Evolutionary conservation across 2,797 vertebrate species (phyloP), one percentile per base, ranked within the genome.

Genomic region (Myotis vivesi): DNA sequence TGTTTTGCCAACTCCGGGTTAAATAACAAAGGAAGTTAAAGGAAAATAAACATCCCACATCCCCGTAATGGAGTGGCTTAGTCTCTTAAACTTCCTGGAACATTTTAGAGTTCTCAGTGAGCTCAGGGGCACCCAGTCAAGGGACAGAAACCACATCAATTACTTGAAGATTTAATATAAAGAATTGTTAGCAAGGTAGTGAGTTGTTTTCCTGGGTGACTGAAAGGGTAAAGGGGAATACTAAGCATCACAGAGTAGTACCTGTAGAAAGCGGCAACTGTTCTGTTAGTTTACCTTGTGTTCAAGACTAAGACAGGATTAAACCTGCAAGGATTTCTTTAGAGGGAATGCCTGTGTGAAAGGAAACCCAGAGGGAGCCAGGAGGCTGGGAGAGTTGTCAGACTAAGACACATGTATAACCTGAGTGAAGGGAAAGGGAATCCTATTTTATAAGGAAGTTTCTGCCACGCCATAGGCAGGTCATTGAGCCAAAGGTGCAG

Each of bases 1-100:
- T 91, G 92, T 95, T 95, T 87, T 89, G 72, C 92, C 90, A 90
- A 44, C 55, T 92, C 76, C 33, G 57, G 22, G 55, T 68, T 92
- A 92, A 92, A 79, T 81, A 94, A 94, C 85, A 94, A 87, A 44
- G 53, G 51, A 79, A 93, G 44, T 66, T 46, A 55, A 84, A 41
- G 81, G 64, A 87, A 92, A 89, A 53, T 23, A 89, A 87, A 88
- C 64, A 91, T 59, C n/a, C 69, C 66, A 85, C 57, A 36, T 73
- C 55, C 71, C 38, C 82, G 72, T 80, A 79, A 76, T 80, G 66
- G 83, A 84, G 15, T 57, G 66, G 15, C 44, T 81, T 86, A 22
- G n/a, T 80, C 64, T 64, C 68, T 75, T 80, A 72, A 92, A 53
- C 46, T 92, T 97, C 85, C 87, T 86, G 76, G 92, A 87, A 69